Evolutionary conservation across 92 coral and sea anemone species (phyloP), one percentile per base, ranked within the genome.

Genomic region (Epizoanthus scotinus): DNA sequence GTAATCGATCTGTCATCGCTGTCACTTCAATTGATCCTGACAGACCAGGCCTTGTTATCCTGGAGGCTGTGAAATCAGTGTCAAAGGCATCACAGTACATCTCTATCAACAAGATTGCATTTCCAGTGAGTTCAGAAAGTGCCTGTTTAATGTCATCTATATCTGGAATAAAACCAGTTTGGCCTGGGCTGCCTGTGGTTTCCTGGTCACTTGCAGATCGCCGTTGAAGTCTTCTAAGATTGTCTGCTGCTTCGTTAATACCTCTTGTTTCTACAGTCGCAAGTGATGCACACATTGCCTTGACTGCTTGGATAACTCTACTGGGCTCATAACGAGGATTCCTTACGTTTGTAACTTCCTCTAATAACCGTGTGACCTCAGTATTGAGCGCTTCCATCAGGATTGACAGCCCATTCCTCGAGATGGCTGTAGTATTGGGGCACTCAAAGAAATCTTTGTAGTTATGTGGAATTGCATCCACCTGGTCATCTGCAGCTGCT

Each of bases 81-180:
- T 93, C 97, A 85, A 93, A 96, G 8, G 99, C 97, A 67, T 96
- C 95, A 69, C 99, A 93, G 87, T 96, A 96, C 89, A 93, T 89
- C 75, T 96, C 98, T 3, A 93, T 92, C 47, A 96, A 84, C 38
- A 87, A 79, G 70, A 91, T 85, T 36, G 94, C 99, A 55, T 92
- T 91, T 29, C 84, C 82, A 65, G 84, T 87, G 49, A 96, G 77
- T 63, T 86, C 87, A 42, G 90, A 78, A 18, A 96, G 88, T 28
- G 90, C 85, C 49, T 63, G 68, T 20, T 78, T 80, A 15, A 96
- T 65, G 20, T 80, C 82, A 44, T 83, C 77, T 25, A 87, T 70
- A 80, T 89, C 90, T 22, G 91, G 94, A 15, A 83, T 70, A 24
- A 63, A 53, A 72, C 49, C 40, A 47, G n/a, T 79, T 17, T 83